Conservation (phyloP, 1,140 invertebrate species). For the Drosophila aff. region DNA sequence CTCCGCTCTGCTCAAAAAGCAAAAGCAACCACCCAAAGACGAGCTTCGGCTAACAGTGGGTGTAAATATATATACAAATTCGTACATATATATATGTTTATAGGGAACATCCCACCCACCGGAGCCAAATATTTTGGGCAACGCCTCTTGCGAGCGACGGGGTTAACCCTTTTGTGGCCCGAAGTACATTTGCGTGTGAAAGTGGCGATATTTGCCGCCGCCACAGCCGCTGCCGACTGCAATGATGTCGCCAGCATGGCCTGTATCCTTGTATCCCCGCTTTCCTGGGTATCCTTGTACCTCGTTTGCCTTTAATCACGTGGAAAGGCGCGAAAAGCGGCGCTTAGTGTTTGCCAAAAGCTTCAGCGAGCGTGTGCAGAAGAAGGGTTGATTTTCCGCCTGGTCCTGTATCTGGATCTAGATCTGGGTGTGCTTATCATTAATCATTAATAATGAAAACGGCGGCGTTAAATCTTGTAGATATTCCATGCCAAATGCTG, state of each 20-base stretch:
- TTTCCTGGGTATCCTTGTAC: conserved; percentile 39
- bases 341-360: conserved; percentile 83
- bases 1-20: conserved; percentile 32
- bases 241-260: conserved; percentile 42
- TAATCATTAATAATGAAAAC: conserved; percentile 85
- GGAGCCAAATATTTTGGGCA: conserved; percentile 75
- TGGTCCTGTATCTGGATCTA: neutral
- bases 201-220: conserved; percentile 70
- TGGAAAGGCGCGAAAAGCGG: conserved; percentile 84
- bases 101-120: conserved; percentile 36
- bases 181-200: conserved; percentile 78
- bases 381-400: conserved; percentile 52
- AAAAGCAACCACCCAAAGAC: conserved; percentile 10
- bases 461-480: conserved; percentile 80
- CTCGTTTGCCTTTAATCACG: conserved; percentile 80
- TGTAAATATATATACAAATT: conserved; percentile 6
- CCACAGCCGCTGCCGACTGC: conserved; percentile 18
- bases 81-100: neutral
- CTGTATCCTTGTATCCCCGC: conserved; percentile 17
- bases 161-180: conserved; percentile 62
- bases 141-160: conserved; percentile 51
- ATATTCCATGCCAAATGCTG: conserved; percentile 83
- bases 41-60: conserved; percentile 2
- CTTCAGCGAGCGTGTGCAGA: conserved; percentile 64
- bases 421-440: conserved; percentile 74